Evolutionary conservation across 2,797 vertebrate genomes (phyloP).

Genomic region (Acanthopagrus latus): DNA sequence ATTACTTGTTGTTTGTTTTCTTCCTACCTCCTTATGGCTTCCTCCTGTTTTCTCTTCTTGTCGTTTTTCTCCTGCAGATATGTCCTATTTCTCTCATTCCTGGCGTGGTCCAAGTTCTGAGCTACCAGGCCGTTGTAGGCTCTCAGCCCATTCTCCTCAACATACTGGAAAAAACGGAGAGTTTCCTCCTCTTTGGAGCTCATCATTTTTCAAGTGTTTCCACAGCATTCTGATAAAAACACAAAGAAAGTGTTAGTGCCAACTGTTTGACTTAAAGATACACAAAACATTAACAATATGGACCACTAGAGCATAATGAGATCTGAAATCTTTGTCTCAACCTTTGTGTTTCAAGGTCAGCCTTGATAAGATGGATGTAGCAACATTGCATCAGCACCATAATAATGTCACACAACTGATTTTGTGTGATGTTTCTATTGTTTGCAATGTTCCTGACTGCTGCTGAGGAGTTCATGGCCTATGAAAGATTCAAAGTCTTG

Average conservation of each 20-base stretch:
- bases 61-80: constrained; percentile 97
- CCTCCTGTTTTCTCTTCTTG: constrained; percentile 97
- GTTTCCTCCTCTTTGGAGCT: constrained; percentile 94
- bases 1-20: neutral
- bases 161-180: constrained; percentile 95
- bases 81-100: constrained; percentile 96
- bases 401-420: neutral
- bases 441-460: constrained; percentile 30
- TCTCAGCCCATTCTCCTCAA: constrained; percentile 97
- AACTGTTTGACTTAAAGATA: neutral
- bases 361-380: constrained; percentile 30
- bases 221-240: constrained; percentile 86
- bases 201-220: constrained; percentile 94
- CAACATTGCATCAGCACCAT: constrained; percentile 40
- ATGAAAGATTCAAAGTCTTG: constrained; percentile 54
- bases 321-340: constrained; percentile 17
- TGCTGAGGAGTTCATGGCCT: constrained; percentile 36
- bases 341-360: constrained; percentile 54
- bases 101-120: constrained; percentile 95
- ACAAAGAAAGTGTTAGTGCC: constrained; percentile 36
- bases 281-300: neutral
- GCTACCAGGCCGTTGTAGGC: constrained; percentile 94
- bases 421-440: constrained; percentile 32
- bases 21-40: constrained; percentile 96
- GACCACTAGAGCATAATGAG: neutral